These are phyloP conservation scores for Helicoverpa armigera DNA, from an alignment of 1,140 invertebrate genomes.

Conservation along the genomic window DNA sequence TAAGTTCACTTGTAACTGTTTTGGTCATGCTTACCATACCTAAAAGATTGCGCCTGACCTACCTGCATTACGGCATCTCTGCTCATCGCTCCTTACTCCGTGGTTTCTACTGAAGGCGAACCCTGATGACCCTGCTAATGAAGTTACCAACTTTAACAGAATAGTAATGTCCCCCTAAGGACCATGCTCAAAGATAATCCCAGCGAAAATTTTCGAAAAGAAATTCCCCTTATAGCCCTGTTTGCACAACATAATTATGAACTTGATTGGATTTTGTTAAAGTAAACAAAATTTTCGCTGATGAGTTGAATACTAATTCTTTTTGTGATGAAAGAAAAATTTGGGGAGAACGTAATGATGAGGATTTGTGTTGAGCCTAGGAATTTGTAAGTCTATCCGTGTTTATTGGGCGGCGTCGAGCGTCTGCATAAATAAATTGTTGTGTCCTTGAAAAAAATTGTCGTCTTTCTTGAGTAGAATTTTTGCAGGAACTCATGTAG, in stretches of 20 bases:
- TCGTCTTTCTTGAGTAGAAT: background rate
- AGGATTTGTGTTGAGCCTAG: conserved; percentile 13
- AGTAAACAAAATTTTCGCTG: conserved; percentile 24
- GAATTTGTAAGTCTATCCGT: conserved; percentile 19
- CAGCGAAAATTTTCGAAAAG: background rate
- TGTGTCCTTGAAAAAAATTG: background rate
- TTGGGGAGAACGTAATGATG: background rate
- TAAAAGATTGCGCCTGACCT: no score
- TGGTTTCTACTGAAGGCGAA: background rate
- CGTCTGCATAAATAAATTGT: conserved; percentile 19
- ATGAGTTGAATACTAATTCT: conserved; percentile 27
- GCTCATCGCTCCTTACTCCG: no score
- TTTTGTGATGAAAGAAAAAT: conserved; percentile 13
- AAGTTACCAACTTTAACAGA: conserved; percentile 26
- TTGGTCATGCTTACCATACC: no score
- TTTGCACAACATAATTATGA: conserved; percentile 17
- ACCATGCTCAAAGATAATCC: background rate
- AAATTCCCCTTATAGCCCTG: conserved; percentile 7
- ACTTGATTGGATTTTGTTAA: conserved; percentile 20
- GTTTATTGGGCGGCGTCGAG: background rate
- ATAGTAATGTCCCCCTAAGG: conserved; percentile 23
- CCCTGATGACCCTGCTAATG: conserved; percentile 18
- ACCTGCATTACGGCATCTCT: no score
- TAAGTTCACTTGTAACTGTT: no score
- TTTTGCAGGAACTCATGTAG: background rate